Evolutionary conservation across 1,140 invertebrate species (phyloP).

Genomic region (Meloidogyne floridensis): DNA sequence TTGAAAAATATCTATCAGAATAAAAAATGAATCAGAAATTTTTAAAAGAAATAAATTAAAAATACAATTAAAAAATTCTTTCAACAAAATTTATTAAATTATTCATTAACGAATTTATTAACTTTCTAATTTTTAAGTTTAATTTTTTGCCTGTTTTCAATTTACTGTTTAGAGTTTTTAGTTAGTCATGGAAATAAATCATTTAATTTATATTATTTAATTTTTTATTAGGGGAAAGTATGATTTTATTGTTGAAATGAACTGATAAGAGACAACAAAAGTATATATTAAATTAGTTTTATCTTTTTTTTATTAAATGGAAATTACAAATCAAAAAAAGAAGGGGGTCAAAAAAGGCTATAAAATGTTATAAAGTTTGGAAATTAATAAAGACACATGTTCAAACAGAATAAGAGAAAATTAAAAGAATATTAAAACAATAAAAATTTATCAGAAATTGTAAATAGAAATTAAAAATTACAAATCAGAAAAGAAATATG

Average conservation of each 20-base stretch:
- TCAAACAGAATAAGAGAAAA: no score
- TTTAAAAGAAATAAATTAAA: no score
- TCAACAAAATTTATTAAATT: no score
- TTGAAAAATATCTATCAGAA: no score
- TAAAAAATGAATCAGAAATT: no score
- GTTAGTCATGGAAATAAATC: neutral
- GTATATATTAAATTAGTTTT: neutral
- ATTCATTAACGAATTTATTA: no score
- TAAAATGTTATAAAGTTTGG: neutral
- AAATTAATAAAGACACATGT: no score
- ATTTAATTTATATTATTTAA: constrained; percentile 5
- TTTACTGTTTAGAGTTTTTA: neutral
- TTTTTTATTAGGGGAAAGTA: neutral
- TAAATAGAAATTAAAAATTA: no score
- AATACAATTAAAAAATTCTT: no score
- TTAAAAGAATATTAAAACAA: no score
- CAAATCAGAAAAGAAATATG: neutral
- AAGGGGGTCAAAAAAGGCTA: neutral
- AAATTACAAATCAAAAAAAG: neutral
- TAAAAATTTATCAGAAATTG: no score
- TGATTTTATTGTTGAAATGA: neutral
- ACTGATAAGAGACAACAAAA: neutral
- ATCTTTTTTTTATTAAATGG: neutral
- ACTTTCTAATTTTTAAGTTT: neutral
- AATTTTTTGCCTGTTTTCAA: neutral